Conservation (phyloP, 35 echinoderm and acorn worm species). For the Holothuria glaberrima region DNA sequence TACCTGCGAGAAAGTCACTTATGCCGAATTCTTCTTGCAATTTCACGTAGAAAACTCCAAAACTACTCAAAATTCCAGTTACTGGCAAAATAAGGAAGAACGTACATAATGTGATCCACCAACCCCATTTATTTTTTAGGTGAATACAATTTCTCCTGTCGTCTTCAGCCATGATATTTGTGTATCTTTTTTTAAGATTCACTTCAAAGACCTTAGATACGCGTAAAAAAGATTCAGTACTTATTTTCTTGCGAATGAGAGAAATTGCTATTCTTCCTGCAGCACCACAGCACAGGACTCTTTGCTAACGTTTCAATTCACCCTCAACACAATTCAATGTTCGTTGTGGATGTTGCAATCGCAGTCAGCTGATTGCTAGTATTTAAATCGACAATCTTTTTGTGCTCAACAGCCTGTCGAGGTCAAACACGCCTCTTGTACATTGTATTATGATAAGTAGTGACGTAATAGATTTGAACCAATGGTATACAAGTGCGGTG, state of each 20-base stretch:
- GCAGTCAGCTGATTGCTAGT: no score
- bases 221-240: not conserved
- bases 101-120: constrained; percentile 89
- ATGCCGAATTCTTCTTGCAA: constrained; percentile 88
- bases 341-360: no score
- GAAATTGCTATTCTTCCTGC: not conserved
- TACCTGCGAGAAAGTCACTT: constrained; percentile 80
- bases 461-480: no score
- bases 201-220: not conserved
- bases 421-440: not conserved
- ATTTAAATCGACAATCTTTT: not conserved
- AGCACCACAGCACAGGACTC: no score
- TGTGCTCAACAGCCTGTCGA: not conserved
- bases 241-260: not conserved
- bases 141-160: constrained; percentile 7
- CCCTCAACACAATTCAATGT: not conserved
- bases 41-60: constrained; percentile 94
- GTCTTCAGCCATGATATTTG: not conserved
- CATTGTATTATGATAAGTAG: no score
- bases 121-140: constrained; percentile 93
- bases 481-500: no score
- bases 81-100: constrained; percentile 92
- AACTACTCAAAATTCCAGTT: constrained; percentile 87
- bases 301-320: no score
- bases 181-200: not conserved